A percentile compares a stretch with the other conserved stretches of the same genome.
Conservation (phyloP, 2,797 vertebrate genomes). For the Gymnothorax reevesii region DNA sequence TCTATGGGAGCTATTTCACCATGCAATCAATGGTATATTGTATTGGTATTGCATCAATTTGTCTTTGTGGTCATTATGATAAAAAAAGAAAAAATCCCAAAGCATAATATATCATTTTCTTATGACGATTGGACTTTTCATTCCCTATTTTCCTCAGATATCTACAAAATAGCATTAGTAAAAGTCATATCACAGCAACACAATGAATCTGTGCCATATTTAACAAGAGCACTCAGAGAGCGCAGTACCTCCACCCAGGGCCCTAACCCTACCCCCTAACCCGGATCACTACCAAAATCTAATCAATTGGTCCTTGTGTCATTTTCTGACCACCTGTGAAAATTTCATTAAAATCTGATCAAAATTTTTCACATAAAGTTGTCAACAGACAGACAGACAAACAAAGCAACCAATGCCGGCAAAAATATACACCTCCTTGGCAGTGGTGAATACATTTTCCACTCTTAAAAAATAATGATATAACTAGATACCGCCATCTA, state of each 20-base stretch:
- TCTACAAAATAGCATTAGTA: not conserved
- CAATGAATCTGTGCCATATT: not conserved
- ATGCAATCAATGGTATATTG: not conserved
- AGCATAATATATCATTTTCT: not conserved
- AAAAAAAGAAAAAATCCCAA: not conserved
- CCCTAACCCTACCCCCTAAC: too few relatives aligned
- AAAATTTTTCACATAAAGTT: too few relatives aligned
- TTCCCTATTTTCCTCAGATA: not conserved
- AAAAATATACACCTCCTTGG: too few relatives aligned
- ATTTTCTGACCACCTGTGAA: too few relatives aligned
- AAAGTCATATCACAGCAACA: not conserved
- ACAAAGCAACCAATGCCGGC: too few relatives aligned
- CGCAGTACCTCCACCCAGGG: too few relatives aligned
- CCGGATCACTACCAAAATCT: too few relatives aligned
- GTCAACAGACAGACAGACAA: too few relatives aligned
- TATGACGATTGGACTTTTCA: not conserved
- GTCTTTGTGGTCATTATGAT: not conserved
- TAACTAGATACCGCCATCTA: constrained; percentile 20
- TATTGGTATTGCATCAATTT: not conserved
- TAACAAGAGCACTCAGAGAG: not conserved
- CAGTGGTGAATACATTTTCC: not conserved
- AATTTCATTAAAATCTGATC: too few relatives aligned
- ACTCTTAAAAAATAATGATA: not conserved
- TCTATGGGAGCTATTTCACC: not conserved
- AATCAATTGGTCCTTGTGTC: too few relatives aligned